A percentile compares a stretch with the other conserved stretches of the same genome.
These are phyloP conservation scores for Alouatta palliata DNA, from an alignment of 2,113 vertebrate species.

Conservation along the genomic window DNA sequence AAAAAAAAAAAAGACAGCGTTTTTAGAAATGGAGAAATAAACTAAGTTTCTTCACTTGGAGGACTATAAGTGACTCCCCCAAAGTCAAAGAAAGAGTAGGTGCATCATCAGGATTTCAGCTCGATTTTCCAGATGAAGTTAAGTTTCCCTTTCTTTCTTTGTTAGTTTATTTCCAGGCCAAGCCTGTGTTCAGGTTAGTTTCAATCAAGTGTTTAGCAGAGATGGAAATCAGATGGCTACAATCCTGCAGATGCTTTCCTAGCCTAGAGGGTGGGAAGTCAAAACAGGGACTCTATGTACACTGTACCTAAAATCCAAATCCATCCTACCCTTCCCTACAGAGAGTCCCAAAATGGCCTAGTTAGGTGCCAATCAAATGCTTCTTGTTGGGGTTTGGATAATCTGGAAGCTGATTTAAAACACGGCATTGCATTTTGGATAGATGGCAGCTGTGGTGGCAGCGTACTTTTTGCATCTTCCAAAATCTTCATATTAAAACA, in stretches of 20 bases:
- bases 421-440: neutral
- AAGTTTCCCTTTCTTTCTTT: neutral
- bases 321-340: neutral
- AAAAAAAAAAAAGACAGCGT: neutral
- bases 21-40: neutral
- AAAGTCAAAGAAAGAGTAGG: neutral
- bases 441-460: neutral
- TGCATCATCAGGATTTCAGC: neutral
- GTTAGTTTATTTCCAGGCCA: neutral
- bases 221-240: neutral
- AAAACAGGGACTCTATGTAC: neutral
- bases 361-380: neutral
- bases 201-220: neutral
- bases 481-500: conserved; percentile 11
- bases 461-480: neutral
- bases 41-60: neutral
- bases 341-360: neutral
- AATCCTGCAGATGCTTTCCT: neutral
- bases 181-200: neutral
- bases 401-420: neutral
- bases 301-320: neutral
- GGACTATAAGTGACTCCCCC: neutral
- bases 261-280: neutral
- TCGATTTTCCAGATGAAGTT: neutral
- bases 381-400: neutral